Evolutionary conservation across 2,113 vertebrate genomes (phyloP).

Genomic region (Xenopus laevis): DNA sequence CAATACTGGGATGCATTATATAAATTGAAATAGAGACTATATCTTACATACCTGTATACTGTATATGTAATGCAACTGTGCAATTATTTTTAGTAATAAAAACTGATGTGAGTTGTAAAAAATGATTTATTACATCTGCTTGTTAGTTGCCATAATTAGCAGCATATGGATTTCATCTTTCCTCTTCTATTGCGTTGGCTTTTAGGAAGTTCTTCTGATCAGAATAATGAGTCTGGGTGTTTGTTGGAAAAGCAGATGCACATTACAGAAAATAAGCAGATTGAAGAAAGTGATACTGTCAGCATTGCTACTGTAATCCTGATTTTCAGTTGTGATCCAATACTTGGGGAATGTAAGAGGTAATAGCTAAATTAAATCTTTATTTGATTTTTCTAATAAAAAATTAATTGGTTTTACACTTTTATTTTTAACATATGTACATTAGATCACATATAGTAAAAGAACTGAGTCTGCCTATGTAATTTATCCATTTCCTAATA

Average conservation of each 20-base stretch:
- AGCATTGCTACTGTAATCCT: conserved; percentile 32
- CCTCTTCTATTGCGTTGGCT: conserved; percentile 39
- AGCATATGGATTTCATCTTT: conserved; percentile 44
- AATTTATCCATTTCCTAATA: too few species aligned
- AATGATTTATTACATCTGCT: conserved; percentile 37
- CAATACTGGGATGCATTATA: background rate
- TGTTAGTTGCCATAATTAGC: conserved; percentile 36
- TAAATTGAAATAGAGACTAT: too few species aligned
- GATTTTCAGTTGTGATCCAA: conserved; percentile 8
- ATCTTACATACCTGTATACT: background rate
- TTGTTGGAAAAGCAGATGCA: conserved; percentile 36
- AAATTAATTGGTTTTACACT: too few species aligned
- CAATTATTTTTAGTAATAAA: conserved; percentile 27
- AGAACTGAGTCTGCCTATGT: too few species aligned
- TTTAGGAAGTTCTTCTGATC: conserved; percentile 32
- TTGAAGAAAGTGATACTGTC: conserved; percentile 38
- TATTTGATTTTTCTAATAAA: too few species aligned
- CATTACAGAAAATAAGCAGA: conserved; percentile 40
- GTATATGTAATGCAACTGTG: conserved; percentile 20
- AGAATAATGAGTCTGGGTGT: conserved; percentile 40
- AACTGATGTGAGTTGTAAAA: conserved; percentile 26
- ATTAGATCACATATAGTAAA: too few species aligned
- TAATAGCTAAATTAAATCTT: background rate
- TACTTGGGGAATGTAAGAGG: background rate
- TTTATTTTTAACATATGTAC: too few species aligned